Evolutionary conservation across 2,113 vertebrate genomes (phyloP).

Genomic region (Nipponia nippon): DNA sequence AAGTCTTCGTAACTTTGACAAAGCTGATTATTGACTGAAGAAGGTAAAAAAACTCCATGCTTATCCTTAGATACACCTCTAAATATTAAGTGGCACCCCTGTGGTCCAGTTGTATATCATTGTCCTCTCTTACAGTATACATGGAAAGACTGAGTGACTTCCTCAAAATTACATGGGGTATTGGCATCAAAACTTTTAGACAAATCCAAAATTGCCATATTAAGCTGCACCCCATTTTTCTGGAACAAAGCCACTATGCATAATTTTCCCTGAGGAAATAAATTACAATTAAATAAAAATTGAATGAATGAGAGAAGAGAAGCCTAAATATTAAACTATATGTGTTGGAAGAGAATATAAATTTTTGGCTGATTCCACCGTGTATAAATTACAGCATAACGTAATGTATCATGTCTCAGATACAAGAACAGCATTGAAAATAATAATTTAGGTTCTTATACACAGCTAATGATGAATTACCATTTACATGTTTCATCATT

Average conservation of each 20-base stretch:
- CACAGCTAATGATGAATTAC: slow-evolving; percentile 64
- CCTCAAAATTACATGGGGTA: slow-evolving; percentile 27
- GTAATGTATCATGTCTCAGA: slow-evolving; percentile 57
- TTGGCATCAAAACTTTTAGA: slow-evolving; percentile 34
- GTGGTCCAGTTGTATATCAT: background rate
- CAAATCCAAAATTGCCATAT: slow-evolving; percentile 22
- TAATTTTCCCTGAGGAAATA: slow-evolving; percentile 39
- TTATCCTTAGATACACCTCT: background rate
- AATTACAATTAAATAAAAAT: slow-evolving; percentile 50
- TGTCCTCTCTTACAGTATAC: background rate
- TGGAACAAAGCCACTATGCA: slow-evolving; percentile 26
- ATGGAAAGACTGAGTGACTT: background rate
- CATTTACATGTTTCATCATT: slow-evolving; percentile 65
- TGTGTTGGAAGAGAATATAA: slow-evolving; percentile 28
- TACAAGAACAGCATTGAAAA: slow-evolving; percentile 46
- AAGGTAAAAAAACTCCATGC: background rate
- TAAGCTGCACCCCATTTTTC: slow-evolving; percentile 43
- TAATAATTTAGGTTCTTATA: slow-evolving; percentile 59
- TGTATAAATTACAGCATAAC: slow-evolving; percentile 44
- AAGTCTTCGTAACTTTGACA: background rate
- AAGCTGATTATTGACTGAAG: background rate
- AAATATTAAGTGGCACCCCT: background rate
- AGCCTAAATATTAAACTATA: slow-evolving; percentile 47
- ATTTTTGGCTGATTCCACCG: slow-evolving; percentile 31
- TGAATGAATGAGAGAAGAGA: slow-evolving; percentile 36